These are phyloP conservation scores for Iphiclides podalirius DNA, from an alignment of 2,888 invertebrate genomes.

Conservation along the genomic window DNA sequence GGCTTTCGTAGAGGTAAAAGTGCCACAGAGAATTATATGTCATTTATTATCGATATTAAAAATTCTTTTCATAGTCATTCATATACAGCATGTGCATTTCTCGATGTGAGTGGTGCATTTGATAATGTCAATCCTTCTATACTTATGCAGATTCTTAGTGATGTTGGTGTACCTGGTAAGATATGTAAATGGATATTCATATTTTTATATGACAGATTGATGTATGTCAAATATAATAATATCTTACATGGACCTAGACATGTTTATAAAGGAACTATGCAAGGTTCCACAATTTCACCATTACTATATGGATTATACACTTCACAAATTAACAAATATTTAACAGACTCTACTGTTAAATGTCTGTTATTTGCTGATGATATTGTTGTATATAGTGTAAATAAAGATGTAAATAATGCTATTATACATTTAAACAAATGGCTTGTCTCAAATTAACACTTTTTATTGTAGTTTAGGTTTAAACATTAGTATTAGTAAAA, in stretches of 20 bases:
- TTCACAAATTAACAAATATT: not conserved
- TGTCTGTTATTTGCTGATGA: no score
- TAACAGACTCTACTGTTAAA: not conserved
- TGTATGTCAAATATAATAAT: no score
- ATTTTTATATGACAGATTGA: slow-evolving; percentile 10
- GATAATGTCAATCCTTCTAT: no score
- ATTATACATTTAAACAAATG: not conserved
- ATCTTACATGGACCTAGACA: no score
- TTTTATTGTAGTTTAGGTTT: not conserved
- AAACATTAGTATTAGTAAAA: not conserved
- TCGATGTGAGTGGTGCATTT: not conserved
- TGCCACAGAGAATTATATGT: not conserved
- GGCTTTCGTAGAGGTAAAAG: not conserved
- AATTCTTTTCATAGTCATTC: not conserved
- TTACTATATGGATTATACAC: not conserved
- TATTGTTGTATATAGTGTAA: no score
- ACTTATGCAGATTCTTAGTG: no score
- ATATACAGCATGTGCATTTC: not conserved
- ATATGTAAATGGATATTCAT: slow-evolving; percentile 8
- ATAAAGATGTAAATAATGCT: not conserved
- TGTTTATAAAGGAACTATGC: not conserved
- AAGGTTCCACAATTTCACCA: not conserved
- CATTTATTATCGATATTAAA: not conserved
- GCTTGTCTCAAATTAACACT: not conserved
- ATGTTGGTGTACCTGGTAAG: no score